Base-by-base conservation (phyloP, 2,797 vertebrate genomes). In the Lepus oiostolus region DNA sequence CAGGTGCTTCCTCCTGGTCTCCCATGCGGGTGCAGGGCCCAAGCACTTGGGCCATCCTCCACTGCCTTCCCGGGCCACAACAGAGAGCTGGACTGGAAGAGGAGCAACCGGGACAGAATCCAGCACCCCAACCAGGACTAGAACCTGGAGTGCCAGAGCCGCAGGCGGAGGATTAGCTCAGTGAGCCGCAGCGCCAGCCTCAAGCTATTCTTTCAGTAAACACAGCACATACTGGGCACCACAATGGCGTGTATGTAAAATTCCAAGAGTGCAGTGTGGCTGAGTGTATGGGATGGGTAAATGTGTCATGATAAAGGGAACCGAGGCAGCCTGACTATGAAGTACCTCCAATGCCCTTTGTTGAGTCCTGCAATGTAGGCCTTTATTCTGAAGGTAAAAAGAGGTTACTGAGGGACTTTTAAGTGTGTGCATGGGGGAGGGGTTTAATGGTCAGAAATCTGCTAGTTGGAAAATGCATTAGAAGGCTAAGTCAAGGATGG, bases 301-400 rank as follows among this genome's bases (percentile, higher is more conserved):
- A n/a, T 60, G 6, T 81, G 32, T n/a, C 67, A 30, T n/a, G n/a
- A 65, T 65, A 50, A 60, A 42, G 26, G 85, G 17, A 83, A 13
- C 22, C 4, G 10, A 89, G n/a, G 14, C 38, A 72, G 13, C 3
- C 42, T 70, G 30, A 67, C 4, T 85, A 17, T 50, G 24, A 92
- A 47, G 17, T 11, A 54, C 22, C 54, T 95, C 19, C 54, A 65
- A 68, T 67, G 38, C 32, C 68, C 75, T 50, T 67, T 67, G 76
- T 4, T 17, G 80, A 95, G 42, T 4, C 65, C 71, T 32, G 62
- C 63, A 52, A 30, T 47, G 35, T 68, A 85, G 70, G 35, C 9
- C 32, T 95, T 92, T 71, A 75, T 88, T 79, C 16, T 75, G 38
- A 91, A 65, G n/a, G 38, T 30, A 81, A 60, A 47, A 10, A 42